Evolutionary conservation across 2,797 vertebrate species (phyloP).

Genomic region (Hyperoplus immaculatus): DNA sequence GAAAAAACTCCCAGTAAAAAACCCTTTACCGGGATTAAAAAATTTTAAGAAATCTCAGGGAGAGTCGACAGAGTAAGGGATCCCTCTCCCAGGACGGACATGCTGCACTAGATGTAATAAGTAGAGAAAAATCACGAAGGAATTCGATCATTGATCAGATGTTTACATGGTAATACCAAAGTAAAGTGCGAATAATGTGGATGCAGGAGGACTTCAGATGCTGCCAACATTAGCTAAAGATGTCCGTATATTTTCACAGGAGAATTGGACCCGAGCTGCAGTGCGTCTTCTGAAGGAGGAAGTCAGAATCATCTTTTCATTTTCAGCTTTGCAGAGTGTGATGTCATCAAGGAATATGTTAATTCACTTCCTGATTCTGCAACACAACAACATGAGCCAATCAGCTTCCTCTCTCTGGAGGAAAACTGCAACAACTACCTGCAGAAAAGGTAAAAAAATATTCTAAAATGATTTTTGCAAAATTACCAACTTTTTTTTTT

Average conservation of each 20-base stretch:
- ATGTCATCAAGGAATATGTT: slow-evolving; percentile 46
- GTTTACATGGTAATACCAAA: too few species aligned
- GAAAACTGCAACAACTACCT: slow-evolving; percentile 72
- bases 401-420: slow-evolving; percentile 36
- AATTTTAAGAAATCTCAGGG: too few species aligned
- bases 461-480: neutral
- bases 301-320: slow-evolving; percentile 66
- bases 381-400: slow-evolving; percentile 10
- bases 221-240: neutral
- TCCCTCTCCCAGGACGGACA: too few species aligned
- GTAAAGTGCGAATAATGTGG: too few species aligned
- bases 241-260: slow-evolving; percentile 57
- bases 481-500: neutral
- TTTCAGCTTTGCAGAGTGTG: slow-evolving; percentile 62
- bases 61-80: too few species aligned
- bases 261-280: slow-evolving; percentile 38
- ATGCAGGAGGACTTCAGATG: too few species aligned
- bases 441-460: slow-evolving; percentile 65
- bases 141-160: too few species aligned
- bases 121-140: too few species aligned
- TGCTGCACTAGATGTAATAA: too few species aligned
- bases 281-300: slow-evolving; percentile 8
- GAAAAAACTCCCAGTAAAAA: too few species aligned
- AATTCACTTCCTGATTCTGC: slow-evolving; percentile 25
- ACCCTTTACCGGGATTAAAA: too few species aligned